Evolutionary conservation across 2,113 vertebrate genomes (phyloP), one percentile per base, ranked within the genome.

Genomic region (Pteropus alecto): DNA sequence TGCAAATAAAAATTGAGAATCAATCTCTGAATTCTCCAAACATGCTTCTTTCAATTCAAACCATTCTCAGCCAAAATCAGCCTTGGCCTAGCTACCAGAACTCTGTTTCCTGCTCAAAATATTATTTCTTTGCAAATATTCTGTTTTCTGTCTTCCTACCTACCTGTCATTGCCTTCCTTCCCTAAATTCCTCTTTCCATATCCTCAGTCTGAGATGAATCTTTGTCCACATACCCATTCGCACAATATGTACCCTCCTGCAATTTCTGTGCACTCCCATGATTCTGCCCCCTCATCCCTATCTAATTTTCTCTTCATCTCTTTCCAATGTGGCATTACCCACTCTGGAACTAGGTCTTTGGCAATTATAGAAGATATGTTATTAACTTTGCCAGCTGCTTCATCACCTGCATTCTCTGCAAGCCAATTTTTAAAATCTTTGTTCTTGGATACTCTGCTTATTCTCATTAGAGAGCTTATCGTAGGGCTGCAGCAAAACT

Each of bases 341-440:
- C 93, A 92, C 87, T 96, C 93, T 97, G 97, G 97, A 97, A 94
- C 91, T 83, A 74, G 91, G 78, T 95, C 88, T 95, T 93, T 96
- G 96, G 97, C 96, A 97, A 97, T 97, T 97, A 96, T n/a, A 96
- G 88, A 92, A 97, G 97, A 95, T 94, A 96, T 97, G 98, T 96
- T 97, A 98, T 97, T 97, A 98, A 97, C 85, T 97, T 94, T 96
- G 97, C 97, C 98, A 97, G 97, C 96, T 97, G 98, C 96, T 97
- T 97, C 97, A 96, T 97, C 97, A 98, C 98, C 98, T 98, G 97
- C 82, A 97, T 93, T 96, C 73, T 90, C 73, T 94, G 93, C 84
- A 96, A 97, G 97, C 98, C 97, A 98, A 96, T 98, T 98, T 97
- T 18, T 86, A 95, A 97, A 97, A 96, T 97, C 97, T 97, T 97